Conservation (phyloP, 1,140 invertebrate species). For the Drosophila azteca region DNA sequence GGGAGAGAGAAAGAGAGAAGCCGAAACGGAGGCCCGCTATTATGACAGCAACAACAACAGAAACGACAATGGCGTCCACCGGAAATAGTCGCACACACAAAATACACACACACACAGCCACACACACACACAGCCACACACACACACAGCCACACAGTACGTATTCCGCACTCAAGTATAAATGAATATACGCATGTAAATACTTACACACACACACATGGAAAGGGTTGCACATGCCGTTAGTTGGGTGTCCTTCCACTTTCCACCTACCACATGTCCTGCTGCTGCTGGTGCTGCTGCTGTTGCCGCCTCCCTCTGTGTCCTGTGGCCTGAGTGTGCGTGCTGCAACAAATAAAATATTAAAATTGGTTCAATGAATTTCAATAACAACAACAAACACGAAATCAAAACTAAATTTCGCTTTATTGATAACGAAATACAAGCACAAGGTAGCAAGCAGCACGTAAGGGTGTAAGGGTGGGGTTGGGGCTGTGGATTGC, state of each 20-base stretch:
- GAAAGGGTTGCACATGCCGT: conserved; percentile 77
- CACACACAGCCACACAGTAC: conserved; percentile 20
- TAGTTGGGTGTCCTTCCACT: conserved; percentile 51
- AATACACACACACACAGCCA: conserved; percentile 20
- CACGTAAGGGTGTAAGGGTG: conserved; percentile 3
- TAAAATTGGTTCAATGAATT: conserved; percentile 83
- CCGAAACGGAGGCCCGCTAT: conserved; percentile 30
- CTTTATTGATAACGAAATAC: conserved; percentile 81
- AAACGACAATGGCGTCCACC: conserved; percentile 76
- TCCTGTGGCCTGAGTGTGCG: conserved; percentile 57
- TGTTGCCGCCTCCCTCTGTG: not conserved
- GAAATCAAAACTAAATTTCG: conserved; percentile 82
- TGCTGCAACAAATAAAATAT: conserved; percentile 82
- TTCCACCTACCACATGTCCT: not conserved
- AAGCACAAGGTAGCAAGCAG: conserved; percentile 72
- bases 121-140: conserved; percentile 30
- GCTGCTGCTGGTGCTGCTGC: no score
- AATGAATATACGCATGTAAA: conserved; percentile 37
- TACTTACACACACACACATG: conserved; percentile 32
- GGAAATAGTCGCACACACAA: conserved; percentile 71
- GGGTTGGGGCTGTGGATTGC: conserved; percentile 21
- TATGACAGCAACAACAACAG: conserved; percentile 20
- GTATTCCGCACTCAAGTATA: conserved; percentile 10
- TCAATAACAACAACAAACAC: conserved; percentile 82
- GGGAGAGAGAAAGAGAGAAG: not conserved